phyloP scores from a whole-genome alignment of 2,888 invertebrate species.

The Scrobipalpa atriplicella region DNA sequence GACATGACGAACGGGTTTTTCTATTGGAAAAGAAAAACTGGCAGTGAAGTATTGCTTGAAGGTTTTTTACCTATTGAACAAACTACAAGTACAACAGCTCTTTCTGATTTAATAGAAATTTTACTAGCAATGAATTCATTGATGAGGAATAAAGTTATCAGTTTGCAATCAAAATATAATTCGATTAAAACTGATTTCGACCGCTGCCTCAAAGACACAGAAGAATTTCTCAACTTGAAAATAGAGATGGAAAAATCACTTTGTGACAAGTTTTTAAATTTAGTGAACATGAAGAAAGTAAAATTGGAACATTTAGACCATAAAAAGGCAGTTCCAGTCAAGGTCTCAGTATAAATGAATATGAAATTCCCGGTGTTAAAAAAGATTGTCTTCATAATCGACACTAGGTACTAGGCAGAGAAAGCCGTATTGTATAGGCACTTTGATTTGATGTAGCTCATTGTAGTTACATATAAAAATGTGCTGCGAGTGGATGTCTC shows the following conservation, averaged over 20 bases:
- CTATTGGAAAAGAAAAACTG: conserved; percentile 63
- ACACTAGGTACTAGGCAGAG: too few relatives aligned
- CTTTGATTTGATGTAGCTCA: too few relatives aligned
- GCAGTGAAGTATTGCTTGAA: conserved; percentile 53
- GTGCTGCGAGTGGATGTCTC: too few relatives aligned
- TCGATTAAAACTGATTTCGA: conserved; percentile 54
- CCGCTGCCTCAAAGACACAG: conserved; percentile 61
- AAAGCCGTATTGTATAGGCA: too few relatives aligned
- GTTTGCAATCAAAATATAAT: conserved; percentile 45
- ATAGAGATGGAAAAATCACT: conserved; percentile 66
- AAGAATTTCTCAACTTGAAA: conserved; percentile 66
- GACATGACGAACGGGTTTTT: conserved; percentile 67
- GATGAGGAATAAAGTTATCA: conserved; percentile 49
- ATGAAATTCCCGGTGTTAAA: too few relatives aligned
- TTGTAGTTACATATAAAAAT: too few relatives aligned
- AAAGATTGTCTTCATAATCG: too few relatives aligned
- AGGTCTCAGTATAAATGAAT: too few relatives aligned
- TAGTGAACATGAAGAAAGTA: conserved; percentile 48
- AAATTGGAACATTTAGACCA: neutral
- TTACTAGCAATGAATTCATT: conserved; percentile 56
- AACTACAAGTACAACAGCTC: conserved; percentile 41
- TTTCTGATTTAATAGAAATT: conserved; percentile 59
- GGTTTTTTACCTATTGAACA: conserved; percentile 65
- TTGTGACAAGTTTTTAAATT: conserved; percentile 58
- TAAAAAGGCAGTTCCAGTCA: neutral